phyloP scores from a whole-genome alignment of 2,113 vertebrate genomes.

The Festucalex cinctus region DNA sequence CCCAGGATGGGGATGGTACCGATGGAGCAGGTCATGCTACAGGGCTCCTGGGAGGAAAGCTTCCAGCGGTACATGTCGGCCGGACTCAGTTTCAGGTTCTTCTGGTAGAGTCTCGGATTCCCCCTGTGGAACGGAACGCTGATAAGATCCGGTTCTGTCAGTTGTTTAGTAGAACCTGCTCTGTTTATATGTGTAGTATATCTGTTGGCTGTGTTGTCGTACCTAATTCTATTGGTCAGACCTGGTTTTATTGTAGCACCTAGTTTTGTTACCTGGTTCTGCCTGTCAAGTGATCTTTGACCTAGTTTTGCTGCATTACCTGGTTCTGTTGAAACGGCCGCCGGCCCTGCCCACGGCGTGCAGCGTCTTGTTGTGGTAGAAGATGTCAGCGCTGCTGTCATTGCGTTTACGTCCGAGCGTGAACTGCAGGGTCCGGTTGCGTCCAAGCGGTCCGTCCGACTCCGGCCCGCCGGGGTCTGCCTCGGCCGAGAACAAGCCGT shows the following conservation, averaged over 20 bases:
- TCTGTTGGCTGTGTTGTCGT: background rate
- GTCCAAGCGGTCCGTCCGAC: conserved; percentile 26
- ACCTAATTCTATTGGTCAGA: background rate
- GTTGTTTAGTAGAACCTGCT: background rate
- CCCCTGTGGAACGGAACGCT: conserved; percentile 69
- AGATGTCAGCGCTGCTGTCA: conserved; percentile 76
- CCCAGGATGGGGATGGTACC: conserved; percentile 61
- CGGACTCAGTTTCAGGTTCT: conserved; percentile 87
- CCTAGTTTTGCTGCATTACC: conserved; percentile 61
- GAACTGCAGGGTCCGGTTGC: conserved; percentile 83
- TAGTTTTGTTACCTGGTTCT: background rate
- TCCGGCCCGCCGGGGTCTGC: conserved; percentile 76
- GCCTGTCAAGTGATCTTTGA: background rate
- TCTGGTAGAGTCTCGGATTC: conserved; percentile 84
- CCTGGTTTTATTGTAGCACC: background rate
- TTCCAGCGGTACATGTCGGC: conserved; percentile 99
- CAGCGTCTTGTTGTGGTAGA: conserved; percentile 75
- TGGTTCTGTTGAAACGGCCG: conserved; percentile 85
- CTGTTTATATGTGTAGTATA: background rate
- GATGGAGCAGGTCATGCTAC: conserved; percentile 95
- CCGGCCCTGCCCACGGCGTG: conserved; percentile 59
- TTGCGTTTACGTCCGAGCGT: conserved; percentile 74
- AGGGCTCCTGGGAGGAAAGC: conserved; percentile 94
- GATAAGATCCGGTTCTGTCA: background rate
- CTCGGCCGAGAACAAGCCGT: conserved; percentile 59